Evolutionary conservation across 1,140 invertebrate species (phyloP), one percentile per base, ranked within the genome.

Genomic region (Himalopsyche phryganea): DNA sequence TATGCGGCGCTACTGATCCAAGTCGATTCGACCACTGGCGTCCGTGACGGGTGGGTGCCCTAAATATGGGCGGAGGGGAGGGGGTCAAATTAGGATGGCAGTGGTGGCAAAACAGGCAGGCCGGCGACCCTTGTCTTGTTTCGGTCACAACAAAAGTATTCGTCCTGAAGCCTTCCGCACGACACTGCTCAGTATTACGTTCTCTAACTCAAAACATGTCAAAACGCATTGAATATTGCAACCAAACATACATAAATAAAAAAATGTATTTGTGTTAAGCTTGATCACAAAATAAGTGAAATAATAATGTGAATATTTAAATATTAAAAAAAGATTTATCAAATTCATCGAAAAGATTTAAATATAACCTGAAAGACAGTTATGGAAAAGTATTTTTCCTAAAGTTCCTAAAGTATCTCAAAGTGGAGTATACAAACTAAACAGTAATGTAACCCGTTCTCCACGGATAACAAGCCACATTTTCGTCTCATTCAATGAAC

Each of bases 111-210:
- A 20, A 23, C 11, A 17, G 42, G 32, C 28, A 14, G 11, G 28
- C 19, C 36, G 19, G 55, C 54, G 54, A 61, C 60, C 60, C 60
- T 57, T 57, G 60, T 61, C 60, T 61, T 61, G 60, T 61, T 61
- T 61, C 54, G 53, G 60, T 61, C 48, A 61, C 60, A 61, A 60
- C 60, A 56, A 61, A 61, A 61, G 49, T 61, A 61, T 52, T 52
- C 54, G 49, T 32, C 14, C 20, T 48, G 50, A 61, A 52, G 55
- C 49, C 54, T 52, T 52, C 35, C 36, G 40, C 19, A 45, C 15
- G 23, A 3, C 23, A 28, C 23, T 28, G 23, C 23, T 41, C 35
- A 17, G 11, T 3, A 33, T 54, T 36, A 4, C 51, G 51, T 54
- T 47, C 2, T 46, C 20, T 33, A 35, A 36, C 41, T 42, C 13